Conservation (phyloP, 1,140 invertebrate genomes). For the Spodoptera litura region DNA sequence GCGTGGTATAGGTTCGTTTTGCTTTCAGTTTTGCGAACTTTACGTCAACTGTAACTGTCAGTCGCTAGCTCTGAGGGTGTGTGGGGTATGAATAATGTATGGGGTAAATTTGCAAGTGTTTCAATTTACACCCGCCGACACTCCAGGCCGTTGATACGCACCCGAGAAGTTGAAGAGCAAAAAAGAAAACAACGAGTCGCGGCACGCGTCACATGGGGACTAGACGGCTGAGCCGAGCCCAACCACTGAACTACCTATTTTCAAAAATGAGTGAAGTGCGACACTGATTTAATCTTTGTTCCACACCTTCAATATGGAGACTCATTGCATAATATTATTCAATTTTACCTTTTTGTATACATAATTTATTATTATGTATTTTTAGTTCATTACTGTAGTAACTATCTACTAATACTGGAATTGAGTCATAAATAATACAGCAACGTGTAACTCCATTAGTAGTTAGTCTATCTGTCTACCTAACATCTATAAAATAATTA, state of each 20-base stretch:
- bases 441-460: not conserved
- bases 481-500: constrained; percentile 1
- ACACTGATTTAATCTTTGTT: constrained; percentile 41
- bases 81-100: constrained; percentile 84
- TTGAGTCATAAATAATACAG: too few species aligned
- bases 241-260: constrained; percentile 40
- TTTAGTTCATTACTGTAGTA: too few species aligned
- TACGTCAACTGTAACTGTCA: constrained; percentile 78
- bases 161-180: constrained; percentile 75
- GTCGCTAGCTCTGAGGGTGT: constrained; percentile 71
- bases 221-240: constrained; percentile 42
- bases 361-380: too few species aligned
- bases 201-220: constrained; percentile 60
- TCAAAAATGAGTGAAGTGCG: constrained; percentile 44
- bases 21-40: constrained; percentile 66
- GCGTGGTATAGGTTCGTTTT: constrained; percentile 51
- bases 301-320: constrained; percentile 1
- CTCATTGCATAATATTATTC: not conserved
- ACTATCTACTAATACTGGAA: too few species aligned
- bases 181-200: constrained; percentile 78
- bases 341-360: not conserved
- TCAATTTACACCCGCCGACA: constrained; percentile 84
- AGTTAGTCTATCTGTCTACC: not conserved
- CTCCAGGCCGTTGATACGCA: constrained; percentile 76
- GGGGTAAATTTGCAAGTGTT: constrained; percentile 85